These are phyloP conservation scores for Coleophora deauratella DNA, from an alignment of 2,888 invertebrate species.

Conservation along the genomic window DNA sequence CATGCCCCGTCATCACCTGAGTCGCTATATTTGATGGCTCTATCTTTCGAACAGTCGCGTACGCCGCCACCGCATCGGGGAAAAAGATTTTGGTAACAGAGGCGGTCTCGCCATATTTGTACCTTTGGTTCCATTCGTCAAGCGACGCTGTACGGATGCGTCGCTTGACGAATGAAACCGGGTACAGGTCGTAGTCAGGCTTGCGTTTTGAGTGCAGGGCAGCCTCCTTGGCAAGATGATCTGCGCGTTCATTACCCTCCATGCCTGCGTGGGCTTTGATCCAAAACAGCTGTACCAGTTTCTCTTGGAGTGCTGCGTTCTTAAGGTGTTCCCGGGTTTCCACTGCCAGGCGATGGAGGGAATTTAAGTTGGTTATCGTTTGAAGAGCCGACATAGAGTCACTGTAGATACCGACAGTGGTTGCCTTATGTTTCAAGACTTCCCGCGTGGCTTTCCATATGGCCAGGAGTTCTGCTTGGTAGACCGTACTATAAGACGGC, in stretches of 20 bases:
- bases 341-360: conserved; percentile 6
- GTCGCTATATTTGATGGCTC: too few species aligned
- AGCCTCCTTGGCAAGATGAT: background rate
- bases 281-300: too few species aligned
- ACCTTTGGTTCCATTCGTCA: too few species aligned
- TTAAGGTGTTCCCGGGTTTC: conserved; percentile 7
- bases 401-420: conserved; percentile 5
- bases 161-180: background rate
- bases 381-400: too few species aligned
- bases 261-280: background rate
- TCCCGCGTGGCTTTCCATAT: too few species aligned
- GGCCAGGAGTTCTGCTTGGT: conserved; percentile 7
- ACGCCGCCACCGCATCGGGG: too few species aligned
- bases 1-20: conserved; percentile 1
- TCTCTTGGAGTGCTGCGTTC: too few species aligned
- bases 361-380: conserved; percentile 7
- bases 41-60: too few species aligned
- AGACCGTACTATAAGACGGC: conserved; percentile 6
- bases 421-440: conserved; percentile 7
- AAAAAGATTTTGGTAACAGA: too few species aligned
- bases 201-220: background rate
- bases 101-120: too few species aligned
- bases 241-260: background rate
- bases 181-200: background rate
- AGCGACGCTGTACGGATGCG: too few species aligned